These are phyloP conservation scores for Rhodinocichla rosea DNA, from an alignment of 2,113 vertebrate genomes.

Conservation along the genomic window DNA sequence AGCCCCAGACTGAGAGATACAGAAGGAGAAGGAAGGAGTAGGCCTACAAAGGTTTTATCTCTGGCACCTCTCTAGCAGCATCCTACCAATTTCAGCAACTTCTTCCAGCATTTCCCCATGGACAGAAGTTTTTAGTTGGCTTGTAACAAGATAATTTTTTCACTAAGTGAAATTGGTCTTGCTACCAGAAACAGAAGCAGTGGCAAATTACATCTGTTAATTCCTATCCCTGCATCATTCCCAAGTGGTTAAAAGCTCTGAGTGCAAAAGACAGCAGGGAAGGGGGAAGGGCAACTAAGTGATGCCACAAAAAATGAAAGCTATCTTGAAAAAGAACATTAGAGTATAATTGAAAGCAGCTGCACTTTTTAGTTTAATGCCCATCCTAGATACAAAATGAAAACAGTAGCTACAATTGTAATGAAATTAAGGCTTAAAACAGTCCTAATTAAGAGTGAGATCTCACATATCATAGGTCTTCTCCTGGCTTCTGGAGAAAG, in stretches of 20 bases:
- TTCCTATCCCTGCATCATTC: background rate
- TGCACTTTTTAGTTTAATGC: background rate
- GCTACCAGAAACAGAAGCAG: background rate
- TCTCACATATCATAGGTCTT: background rate
- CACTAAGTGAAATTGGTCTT: background rate
- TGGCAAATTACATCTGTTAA: background rate
- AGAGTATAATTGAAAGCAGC: constrained; percentile 1
- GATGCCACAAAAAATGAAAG: background rate
- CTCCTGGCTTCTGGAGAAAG: background rate
- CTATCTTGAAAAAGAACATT: background rate
- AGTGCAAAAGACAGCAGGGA: background rate
- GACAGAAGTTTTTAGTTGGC: background rate
- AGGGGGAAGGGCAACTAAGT: background rate
- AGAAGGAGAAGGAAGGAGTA: background rate
- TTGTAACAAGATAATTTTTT: background rate
- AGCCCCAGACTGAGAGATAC: background rate
- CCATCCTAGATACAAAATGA: background rate
- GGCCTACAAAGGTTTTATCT: background rate
- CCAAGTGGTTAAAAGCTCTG: background rate
- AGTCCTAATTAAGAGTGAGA: background rate
- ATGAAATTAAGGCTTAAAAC: background rate
- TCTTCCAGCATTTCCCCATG: background rate
- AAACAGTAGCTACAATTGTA: background rate
- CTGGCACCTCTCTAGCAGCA: background rate
- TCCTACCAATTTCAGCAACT: background rate